Conservation (phyloP, 2,113 vertebrate genomes). For the Percina caprodes region DNA sequence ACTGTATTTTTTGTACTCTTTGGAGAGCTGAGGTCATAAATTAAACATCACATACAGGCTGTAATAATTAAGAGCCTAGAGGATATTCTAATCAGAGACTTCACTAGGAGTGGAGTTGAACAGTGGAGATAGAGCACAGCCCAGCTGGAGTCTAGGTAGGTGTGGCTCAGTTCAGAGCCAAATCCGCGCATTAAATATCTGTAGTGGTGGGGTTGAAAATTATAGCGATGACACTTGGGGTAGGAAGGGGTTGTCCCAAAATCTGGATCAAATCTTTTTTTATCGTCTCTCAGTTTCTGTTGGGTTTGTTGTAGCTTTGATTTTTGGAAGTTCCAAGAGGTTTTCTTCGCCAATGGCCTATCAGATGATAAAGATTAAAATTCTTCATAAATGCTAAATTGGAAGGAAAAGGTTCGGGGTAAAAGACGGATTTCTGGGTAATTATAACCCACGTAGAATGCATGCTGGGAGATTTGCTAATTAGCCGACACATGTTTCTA, state of each 20-base stretch:
- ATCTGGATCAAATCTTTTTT: constrained; percentile 51
- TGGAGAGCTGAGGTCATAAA: constrained; percentile 72
- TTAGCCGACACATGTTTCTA: background rate
- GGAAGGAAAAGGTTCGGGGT: background rate
- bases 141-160: constrained; percentile 48
- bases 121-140: constrained; percentile 5
- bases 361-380: constrained; percentile 36
- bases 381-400: constrained; percentile 32
- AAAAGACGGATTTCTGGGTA: background rate
- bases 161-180: constrained; percentile 16
- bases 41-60: constrained; percentile 73
- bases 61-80: constrained; percentile 69
- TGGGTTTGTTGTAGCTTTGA: constrained; percentile 47
- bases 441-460: background rate
- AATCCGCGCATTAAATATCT: constrained; percentile 29
- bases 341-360: background rate
- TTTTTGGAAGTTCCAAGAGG: constrained; percentile 18
- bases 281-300: constrained; percentile 19
- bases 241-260: constrained; percentile 25
- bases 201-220: constrained; percentile 40
- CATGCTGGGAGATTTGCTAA: background rate
- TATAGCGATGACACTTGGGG: constrained; percentile 25
- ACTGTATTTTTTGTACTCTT: constrained; percentile 51
- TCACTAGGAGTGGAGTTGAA: constrained; percentile 18
- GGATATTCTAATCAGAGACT: constrained; percentile 70